Evolutionary conservation across 2,113 vertebrate genomes (phyloP).

Genomic region (Damaliscus lunatus): DNA sequence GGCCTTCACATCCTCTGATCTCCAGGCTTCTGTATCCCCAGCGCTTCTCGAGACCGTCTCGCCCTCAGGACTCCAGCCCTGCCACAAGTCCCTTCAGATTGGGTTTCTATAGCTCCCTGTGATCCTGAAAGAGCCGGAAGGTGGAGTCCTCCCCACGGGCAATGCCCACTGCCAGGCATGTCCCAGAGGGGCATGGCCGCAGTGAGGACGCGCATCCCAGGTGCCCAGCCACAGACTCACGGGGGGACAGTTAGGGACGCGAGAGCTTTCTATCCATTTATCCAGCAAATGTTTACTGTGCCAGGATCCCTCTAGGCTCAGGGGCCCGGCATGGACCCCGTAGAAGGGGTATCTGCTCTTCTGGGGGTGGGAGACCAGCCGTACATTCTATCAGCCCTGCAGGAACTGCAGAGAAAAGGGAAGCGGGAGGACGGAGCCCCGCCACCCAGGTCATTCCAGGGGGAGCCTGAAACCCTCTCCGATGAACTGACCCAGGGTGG

Average conservation of each 20-base stretch:
- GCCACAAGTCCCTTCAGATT: rapidly evolving
- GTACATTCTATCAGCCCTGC: rapidly evolving
- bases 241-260: rapidly evolving
- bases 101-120: rapidly evolving
- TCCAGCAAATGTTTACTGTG: neutral
- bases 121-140: rapidly evolving
- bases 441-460: rapidly evolving
- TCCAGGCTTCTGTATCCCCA: rapidly evolving
- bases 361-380: neutral
- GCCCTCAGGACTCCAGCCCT: rapidly evolving
- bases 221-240: rapidly evolving
- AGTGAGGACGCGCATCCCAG: rapidly evolving
- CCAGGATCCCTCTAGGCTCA: neutral
- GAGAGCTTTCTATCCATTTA: no score
- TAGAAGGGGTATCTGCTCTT: rapidly evolving
- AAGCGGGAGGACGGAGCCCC: rapidly evolving
- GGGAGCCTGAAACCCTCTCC: neutral
- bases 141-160: rapidly evolving
- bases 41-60: rapidly evolving
- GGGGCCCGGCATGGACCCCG: neutral
- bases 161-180: rapidly evolving
- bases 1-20: rapidly evolving
- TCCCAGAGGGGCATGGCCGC: rapidly evolving
- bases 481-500: rapidly evolving
- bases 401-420: rapidly evolving